These are phyloP conservation scores for Sebastes elongatus DNA, from an alignment of 2,797 vertebrate genomes.

Conservation along the genomic window DNA sequence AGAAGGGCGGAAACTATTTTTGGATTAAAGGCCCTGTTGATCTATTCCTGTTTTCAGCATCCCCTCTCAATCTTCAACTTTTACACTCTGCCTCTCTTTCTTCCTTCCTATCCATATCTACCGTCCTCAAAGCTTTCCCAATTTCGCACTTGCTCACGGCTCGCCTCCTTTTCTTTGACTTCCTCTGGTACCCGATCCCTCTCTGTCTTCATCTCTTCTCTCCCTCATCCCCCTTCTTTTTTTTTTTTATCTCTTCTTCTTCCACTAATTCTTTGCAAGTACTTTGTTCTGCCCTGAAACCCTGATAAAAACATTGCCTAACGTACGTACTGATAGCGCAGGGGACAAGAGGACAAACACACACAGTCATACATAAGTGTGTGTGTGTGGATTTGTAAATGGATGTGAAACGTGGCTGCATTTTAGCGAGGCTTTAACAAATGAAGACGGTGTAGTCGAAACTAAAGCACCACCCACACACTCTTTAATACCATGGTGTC, in stretches of 20 bases:
- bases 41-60: conserved; percentile 74
- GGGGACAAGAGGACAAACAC: conserved; percentile 27
- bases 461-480: conserved; percentile 16
- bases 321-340: conserved; percentile 8
- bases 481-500: conserved; percentile 11
- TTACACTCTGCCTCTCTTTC: conserved; percentile 52
- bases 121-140: conserved; percentile 57
- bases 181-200: conserved; percentile 16
- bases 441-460: conserved; percentile 6
- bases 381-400: conserved; percentile 23
- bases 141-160: conserved; percentile 31
- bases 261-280: conserved; percentile 35
- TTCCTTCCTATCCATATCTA: conserved; percentile 52
- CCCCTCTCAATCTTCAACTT: conserved; percentile 66
- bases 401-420: conserved; percentile 15
- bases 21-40: conserved; percentile 74
- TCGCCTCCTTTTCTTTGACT: conserved; percentile 31
- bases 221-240: conserved; percentile 15
- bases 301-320: conserved; percentile 29
- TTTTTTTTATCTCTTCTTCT: conserved; percentile 17
- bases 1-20: conserved; percentile 68
- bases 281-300: conserved; percentile 30
- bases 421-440: conserved; percentile 27
- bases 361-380: not conserved
- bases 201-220: conserved; percentile 24